A percentile compares a stretch with the other conserved stretches of the same genome.
phyloP scores from a whole-genome alignment of 2,888 invertebrate species.

The Conchocele bisecta region DNA sequence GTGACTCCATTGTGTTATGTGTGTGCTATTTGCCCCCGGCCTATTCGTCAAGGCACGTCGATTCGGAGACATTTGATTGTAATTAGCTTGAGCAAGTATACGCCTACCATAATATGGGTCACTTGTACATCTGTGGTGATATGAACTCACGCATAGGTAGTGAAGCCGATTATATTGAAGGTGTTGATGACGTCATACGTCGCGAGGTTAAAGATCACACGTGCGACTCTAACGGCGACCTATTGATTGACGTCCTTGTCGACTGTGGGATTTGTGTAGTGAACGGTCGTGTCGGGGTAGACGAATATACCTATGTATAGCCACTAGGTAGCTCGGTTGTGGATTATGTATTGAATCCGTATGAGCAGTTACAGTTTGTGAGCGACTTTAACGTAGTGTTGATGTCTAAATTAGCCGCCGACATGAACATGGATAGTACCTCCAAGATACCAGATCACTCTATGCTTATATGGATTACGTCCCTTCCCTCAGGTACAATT shows the following conservation, averaged over 20 bases:
- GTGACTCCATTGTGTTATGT: slow-evolving; percentile 2
- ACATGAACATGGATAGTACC: neutral
- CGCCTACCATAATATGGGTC: slow-evolving; percentile 3
- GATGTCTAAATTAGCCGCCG: neutral
- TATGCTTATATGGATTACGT: neutral
- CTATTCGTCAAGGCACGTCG: neutral
- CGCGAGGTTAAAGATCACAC: neutral
- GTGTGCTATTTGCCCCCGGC: slow-evolving; percentile 11
- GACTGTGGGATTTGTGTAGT: slow-evolving; percentile 2
- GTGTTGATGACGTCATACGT: neutral
- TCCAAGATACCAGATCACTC: slow-evolving; percentile 6
- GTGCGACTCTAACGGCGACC: slow-evolving; percentile 2
- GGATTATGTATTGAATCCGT: neutral
- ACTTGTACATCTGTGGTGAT: slow-evolving; percentile 7
- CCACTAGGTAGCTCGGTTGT: slow-evolving; percentile 4
- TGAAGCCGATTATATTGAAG: slow-evolving; percentile 6
- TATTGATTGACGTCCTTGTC: neutral
- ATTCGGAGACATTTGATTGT: slow-evolving; percentile 4
- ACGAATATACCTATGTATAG: slow-evolving; percentile 3
- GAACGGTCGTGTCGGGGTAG: slow-evolving; percentile 3
- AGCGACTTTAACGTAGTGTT: neutral
- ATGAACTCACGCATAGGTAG: slow-evolving; percentile 8
- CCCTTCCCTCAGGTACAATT: neutral
- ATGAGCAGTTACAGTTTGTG: slow-evolving; percentile 1
- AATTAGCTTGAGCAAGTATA: slow-evolving; percentile 7